Evolutionary conservation across 2,113 vertebrate species (phyloP), one percentile per base, ranked within the genome.

Genomic region (Rhinichthys klamathensis): DNA sequence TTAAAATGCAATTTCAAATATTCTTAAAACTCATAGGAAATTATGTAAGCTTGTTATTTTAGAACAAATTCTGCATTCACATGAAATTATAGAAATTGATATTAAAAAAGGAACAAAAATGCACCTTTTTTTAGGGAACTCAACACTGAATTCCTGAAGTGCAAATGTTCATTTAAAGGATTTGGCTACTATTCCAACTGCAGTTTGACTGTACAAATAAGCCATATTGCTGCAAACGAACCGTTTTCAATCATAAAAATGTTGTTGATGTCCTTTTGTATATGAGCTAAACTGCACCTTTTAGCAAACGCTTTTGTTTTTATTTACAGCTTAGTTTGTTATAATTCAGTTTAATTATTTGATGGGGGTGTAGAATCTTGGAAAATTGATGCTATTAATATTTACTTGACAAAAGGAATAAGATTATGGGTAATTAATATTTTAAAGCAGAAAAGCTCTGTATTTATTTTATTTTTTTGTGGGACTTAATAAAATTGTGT

Each of bases 381-480:
- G 38, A 46, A 46, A 51, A 30, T 8, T 7, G 3, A 25, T 63
- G n/a, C 13, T 5, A 5, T 25, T 72, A 4, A 11, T 74, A 12
- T 25, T 27, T 27, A 3, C 13, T 61, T 41, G 7, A 78, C 10
- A 38, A 35, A 35, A 38, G 35, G 27, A 61, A 5, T 32, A 56
- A 5, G 51, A 35, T 77, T 76, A 6, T 75, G 41, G 10, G 6
- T 27, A 51, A 51, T 21, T n/a, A 1, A 27, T 75, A 4, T 41
- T 78, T 78, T 41, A 25, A 49, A 67, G 60, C 79, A 67, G 35
- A 21, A 49, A 44, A 30, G 27, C 4, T 25, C 35, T 51, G 38
- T 67, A 67, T 13, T 8, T 51, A n/a, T 54, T 81, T 81, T 81
- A 81, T 81, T 81, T 63, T n/a, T 38, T 65, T 21, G 38, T 13